Percentiles rank a stretch among this genome's conserved stretches.
Evolutionary conservation across 2,888 invertebrate species (phyloP).

Genomic region (Peribatodes rhomboidaria): DNA sequence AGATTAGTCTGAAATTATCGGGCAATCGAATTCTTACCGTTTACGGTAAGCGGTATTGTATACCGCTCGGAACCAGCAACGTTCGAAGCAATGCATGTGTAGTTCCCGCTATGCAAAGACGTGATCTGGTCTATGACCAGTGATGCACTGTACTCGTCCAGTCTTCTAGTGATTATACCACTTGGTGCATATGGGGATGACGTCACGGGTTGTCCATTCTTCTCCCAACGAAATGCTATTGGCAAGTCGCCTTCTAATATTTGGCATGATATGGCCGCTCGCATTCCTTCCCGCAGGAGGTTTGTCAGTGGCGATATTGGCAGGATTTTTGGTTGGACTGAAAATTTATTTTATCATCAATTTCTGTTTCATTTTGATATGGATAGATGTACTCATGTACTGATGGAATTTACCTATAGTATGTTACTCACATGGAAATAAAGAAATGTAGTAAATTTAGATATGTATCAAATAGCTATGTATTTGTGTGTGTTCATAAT

Average conservation of each 20-base stretch:
- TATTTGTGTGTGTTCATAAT: background rate
- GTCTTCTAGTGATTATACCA: constrained; percentile 83
- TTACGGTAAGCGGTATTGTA: constrained; percentile 93
- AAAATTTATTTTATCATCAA: constrained; percentile 46
- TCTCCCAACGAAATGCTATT: constrained; percentile 96
- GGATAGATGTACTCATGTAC: too few relatives aligned
- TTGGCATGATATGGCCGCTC: constrained; percentile 96
- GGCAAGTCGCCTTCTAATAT: constrained; percentile 97
- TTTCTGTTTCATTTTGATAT: background rate
- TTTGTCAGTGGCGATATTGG: constrained; percentile 94
- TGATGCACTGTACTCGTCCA: constrained; percentile 95
- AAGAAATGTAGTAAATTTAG: too few relatives aligned
- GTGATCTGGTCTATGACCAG: constrained; percentile 95
- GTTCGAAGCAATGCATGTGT: constrained; percentile 96
- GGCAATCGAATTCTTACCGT: constrained; percentile 84
- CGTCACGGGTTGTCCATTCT: constrained; percentile 92
- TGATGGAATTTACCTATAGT: too few relatives aligned
- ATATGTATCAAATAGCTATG: too few relatives aligned
- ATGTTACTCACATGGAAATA: background rate
- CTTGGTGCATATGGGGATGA: constrained; percentile 86
- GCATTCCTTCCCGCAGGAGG: constrained; percentile 93
- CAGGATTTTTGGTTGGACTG: constrained; percentile 94
- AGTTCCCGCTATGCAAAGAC: constrained; percentile 95
- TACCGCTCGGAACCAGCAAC: constrained; percentile 93
- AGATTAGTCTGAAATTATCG: too few relatives aligned